These are phyloP conservation scores for Calosoma granatense DNA, from an alignment of 1,140 invertebrate genomes.

Conservation along the genomic window DNA sequence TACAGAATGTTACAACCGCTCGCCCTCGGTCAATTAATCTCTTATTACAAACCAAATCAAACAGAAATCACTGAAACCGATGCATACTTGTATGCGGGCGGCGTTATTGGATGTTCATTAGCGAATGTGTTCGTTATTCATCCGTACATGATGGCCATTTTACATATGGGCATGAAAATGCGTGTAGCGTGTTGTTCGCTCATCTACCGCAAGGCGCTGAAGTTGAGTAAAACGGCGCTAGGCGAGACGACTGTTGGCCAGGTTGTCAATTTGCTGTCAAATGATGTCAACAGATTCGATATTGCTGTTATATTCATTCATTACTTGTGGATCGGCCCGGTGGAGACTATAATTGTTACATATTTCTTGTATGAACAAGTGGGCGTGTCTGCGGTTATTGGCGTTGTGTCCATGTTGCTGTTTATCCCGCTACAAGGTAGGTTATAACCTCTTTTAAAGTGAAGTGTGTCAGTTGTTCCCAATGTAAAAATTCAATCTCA, in stretches of 20 bases:
- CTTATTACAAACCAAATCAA: constrained; percentile 46
- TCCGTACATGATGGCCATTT: constrained; percentile 61
- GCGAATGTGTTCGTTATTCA: constrained; percentile 62
- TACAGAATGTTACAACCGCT: constrained; percentile 56
- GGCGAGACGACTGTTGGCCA: constrained; percentile 73
- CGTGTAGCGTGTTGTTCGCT: constrained; percentile 66
- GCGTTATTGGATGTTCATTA: constrained; percentile 55
- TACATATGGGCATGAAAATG: constrained; percentile 69
- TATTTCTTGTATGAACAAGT: constrained; percentile 68
- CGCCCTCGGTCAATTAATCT: constrained; percentile 54
- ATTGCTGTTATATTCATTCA: constrained; percentile 56
- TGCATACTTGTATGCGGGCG: constrained; percentile 51
- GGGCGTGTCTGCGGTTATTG: constrained; percentile 62
- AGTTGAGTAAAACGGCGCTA: constrained; percentile 55
- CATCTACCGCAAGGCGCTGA: constrained; percentile 70
- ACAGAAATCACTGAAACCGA: constrained; percentile 35
- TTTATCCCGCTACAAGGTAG: constrained; percentile 77
- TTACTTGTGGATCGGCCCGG: constrained; percentile 71
- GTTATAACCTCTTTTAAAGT: too few species aligned
- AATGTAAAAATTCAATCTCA: too few species aligned
- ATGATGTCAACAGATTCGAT: constrained; percentile 72
- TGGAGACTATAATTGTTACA: constrained; percentile 65
- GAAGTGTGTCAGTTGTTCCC: too few species aligned
- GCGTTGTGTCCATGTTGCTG: constrained; percentile 64
- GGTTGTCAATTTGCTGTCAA: constrained; percentile 86